Conservation (phyloP, 2,888 invertebrate genomes). For the Dorcus hopei region DNA sequence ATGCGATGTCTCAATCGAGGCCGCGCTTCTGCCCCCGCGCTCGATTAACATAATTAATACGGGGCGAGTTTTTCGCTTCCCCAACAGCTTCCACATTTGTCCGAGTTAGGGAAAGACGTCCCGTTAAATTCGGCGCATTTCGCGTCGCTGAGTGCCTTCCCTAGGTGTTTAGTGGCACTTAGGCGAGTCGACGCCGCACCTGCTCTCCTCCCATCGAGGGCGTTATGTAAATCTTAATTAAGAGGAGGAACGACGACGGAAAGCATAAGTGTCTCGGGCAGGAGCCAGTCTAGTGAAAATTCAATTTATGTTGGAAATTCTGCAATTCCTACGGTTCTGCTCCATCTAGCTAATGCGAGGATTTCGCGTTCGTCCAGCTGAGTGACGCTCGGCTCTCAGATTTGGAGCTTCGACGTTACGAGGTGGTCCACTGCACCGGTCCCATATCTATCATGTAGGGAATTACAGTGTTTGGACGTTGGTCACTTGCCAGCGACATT, state of each 20-base stretch:
- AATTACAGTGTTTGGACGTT: conserved; percentile 46
- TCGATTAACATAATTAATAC: too few relatives aligned
- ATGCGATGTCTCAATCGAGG: too few relatives aligned
- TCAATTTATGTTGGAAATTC: conserved; percentile 49
- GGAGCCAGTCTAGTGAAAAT: conserved; percentile 46
- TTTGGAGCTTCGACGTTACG: neutral
- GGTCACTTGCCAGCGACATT: conserved; percentile 48
- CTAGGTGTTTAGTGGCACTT: conserved; percentile 36
- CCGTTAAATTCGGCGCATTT: conserved; percentile 27
- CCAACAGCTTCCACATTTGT: too few relatives aligned
- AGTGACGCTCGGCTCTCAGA: conserved; percentile 6
- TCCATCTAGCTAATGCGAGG: conserved; percentile 46
- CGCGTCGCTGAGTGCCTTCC: conserved; percentile 33
- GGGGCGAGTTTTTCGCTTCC: too few relatives aligned
- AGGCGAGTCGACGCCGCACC: conserved; percentile 29
- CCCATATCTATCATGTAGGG: conserved; percentile 45
- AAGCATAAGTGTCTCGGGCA: conserved; percentile 13
- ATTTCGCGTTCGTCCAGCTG: conserved; percentile 29
- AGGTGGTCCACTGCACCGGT: conserved; percentile 23
- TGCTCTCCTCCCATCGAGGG: conserved; percentile 18
- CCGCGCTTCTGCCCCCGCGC: too few relatives aligned
- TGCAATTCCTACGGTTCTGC: conserved; percentile 45
- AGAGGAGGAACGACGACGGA: neutral
- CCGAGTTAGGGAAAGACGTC: too few relatives aligned
- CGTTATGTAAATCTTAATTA: too few relatives aligned